Base-by-base conservation (phyloP, 2,797 vertebrate species). In the Peromyscus eremicus region DNA sequence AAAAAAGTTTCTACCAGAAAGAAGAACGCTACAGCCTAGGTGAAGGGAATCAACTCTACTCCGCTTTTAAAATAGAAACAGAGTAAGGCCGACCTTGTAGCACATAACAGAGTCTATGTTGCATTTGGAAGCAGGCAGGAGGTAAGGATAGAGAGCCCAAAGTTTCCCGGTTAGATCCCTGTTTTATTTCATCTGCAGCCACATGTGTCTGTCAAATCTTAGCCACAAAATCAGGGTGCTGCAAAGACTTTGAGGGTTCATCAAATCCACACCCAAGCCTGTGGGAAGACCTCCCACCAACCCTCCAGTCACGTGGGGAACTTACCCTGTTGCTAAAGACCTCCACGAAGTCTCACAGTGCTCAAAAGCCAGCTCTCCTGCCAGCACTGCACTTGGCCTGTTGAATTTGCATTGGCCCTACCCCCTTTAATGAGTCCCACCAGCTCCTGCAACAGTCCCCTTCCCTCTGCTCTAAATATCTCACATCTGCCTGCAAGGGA, bases 361-460 rank as follows among this genome's bases (percentile, higher is more conserved):
- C 96, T 93, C 89, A 85, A 94, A 96, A 21, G 25, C 13, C 55
- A 94, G 95, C 87, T 92, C 89, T 95, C 83, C 81, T 76, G 95
- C 95, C 96, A 95, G 95, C 83, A 57, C 85, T 66, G 60, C 16
- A 60, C 64, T 88, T 19, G 82, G 86, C 92, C 60, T 91, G 80
- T 29, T 94, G 71, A 71, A 95, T 98, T 94, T 97, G 94, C 97
- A 93, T 92, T 94, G 92, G 86, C 75, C 43, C 91, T 95, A 73
- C 96, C 97, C 40, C 71, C 91, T 64, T 95, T 97, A 97, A 97
- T 97, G 96, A 98, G 95, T 97, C 92, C 97, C 97, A 97, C 95
- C 83, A 94, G 88, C 57, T 89, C 68, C 76, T 40, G 62, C 71
- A 79, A 34, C 49, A 82, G 81, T 40, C 60, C 16, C 57, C 43